These are phyloP conservation scores for Eurosta solidaginis DNA, from an alignment of 1,140 invertebrate species.

Conservation along the genomic window DNA sequence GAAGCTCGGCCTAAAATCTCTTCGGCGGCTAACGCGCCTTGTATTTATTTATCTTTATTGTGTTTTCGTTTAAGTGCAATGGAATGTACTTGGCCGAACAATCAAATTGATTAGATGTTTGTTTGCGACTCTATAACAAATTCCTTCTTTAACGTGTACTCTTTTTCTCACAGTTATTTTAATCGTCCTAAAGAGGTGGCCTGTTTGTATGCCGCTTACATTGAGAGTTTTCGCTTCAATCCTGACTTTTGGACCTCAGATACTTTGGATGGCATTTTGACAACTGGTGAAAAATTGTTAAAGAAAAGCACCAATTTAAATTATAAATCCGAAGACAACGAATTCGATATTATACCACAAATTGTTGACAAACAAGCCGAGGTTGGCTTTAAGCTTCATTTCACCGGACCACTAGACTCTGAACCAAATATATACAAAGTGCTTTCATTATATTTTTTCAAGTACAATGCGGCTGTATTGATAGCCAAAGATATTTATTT, in stretches of 20 bases:
- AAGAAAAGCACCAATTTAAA: slow-evolving; percentile 41
- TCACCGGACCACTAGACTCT: slow-evolving; percentile 43
- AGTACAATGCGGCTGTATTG: slow-evolving; percentile 52
- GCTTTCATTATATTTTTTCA: slow-evolving; percentile 46
- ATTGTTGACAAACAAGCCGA: slow-evolving; percentile 43
- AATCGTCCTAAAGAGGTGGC: slow-evolving; percentile 49
- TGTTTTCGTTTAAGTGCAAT: no score
- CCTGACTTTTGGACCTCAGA: slow-evolving; percentile 52
- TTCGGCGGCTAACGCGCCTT: no score
- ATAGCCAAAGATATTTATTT: slow-evolving; percentile 46
- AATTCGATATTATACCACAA: slow-evolving; percentile 54
- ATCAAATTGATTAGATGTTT: no score
- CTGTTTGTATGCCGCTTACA: slow-evolving; percentile 48
- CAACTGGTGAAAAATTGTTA: slow-evolving; percentile 44
- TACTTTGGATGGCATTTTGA: slow-evolving; percentile 51
- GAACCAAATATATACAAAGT: slow-evolving; percentile 55
- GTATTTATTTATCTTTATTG: no score
- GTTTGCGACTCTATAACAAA: neutral
- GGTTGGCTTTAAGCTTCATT: slow-evolving; percentile 46
- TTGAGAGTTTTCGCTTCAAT: slow-evolving; percentile 52
- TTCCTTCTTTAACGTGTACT: neutral
- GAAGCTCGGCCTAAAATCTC: no score
- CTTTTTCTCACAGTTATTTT: slow-evolving; percentile 31
- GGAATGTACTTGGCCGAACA: no score
- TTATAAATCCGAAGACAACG: slow-evolving; percentile 42